phyloP scores from a whole-genome alignment of 1,140 invertebrate species.

The Temnothorax longispinosus region DNA sequence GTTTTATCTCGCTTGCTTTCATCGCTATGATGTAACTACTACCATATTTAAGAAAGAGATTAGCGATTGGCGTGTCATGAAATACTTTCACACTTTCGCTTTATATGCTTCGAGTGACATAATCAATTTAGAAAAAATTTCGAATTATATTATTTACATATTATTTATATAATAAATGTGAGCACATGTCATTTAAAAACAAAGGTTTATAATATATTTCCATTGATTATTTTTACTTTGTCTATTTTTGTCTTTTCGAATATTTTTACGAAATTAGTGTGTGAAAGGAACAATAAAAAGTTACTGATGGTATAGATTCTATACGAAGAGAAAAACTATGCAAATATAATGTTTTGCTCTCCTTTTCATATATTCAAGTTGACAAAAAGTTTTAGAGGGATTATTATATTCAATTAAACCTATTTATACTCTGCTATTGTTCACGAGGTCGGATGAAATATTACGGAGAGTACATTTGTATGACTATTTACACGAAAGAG shows the following conservation, averaged over 20 bases:
- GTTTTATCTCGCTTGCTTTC: constrained; percentile 1
- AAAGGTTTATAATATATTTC: neutral
- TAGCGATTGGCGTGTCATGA: neutral
- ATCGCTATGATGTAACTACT: neutral
- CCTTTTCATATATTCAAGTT: neutral
- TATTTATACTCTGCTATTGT: neutral
- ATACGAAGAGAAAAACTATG: neutral
- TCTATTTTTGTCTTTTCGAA: neutral
- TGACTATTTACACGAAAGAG: neutral
- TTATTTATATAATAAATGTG: constrained; percentile 5
- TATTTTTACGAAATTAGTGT: neutral
- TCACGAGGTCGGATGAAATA: neutral
- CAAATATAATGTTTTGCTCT: neutral
- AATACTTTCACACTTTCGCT: constrained; percentile 26
- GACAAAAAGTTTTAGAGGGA: neutral
- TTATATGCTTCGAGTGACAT: neutral
- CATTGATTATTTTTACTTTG: neutral
- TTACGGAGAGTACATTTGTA: neutral
- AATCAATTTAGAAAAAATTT: neutral
- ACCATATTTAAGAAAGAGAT: neutral
- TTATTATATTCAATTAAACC: neutral
- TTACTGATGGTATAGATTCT: neutral
- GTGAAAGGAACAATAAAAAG: neutral
- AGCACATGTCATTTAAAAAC: neutral
- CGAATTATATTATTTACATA: neutral